phyloP scores from a whole-genome alignment of 2,888 invertebrate species.

The Troglohyphantes excavatus region DNA sequence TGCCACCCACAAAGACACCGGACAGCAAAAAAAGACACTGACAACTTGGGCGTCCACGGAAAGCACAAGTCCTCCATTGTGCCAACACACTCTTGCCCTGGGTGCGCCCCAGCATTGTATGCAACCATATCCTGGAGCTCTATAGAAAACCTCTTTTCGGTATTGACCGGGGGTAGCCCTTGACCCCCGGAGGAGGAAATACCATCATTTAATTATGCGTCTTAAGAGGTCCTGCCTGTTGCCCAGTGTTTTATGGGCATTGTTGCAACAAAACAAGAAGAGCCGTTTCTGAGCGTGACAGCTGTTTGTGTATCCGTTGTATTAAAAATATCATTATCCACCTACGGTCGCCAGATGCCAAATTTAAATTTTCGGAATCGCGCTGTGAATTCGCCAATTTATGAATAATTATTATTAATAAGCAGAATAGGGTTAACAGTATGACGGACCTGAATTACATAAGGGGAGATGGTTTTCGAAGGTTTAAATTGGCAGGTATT shows the following conservation, averaged over 20 bases:
- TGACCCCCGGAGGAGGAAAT: constrained; percentile 47
- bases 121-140: constrained; percentile 48
- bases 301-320: constrained; percentile 20
- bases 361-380: neutral
- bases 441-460: too few relatives aligned
- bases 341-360: constrained; percentile 9
- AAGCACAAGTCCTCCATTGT: constrained; percentile 31
- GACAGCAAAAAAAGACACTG: constrained; percentile 36
- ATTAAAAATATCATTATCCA: constrained; percentile 43
- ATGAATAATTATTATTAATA: too few relatives aligned
- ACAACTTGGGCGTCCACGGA: constrained; percentile 37
- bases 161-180: constrained; percentile 49
- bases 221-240: constrained; percentile 7
- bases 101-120: constrained; percentile 46
- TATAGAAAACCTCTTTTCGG: constrained; percentile 9
- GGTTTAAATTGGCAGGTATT: too few relatives aligned
- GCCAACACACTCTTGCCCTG: constrained; percentile 5
- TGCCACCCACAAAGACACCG: constrained; percentile 40
- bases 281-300: constrained; percentile 32
- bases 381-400: too few relatives aligned
- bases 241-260: constrained; percentile 42
- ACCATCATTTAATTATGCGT: constrained; percentile 55
- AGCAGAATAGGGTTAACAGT: too few relatives aligned
- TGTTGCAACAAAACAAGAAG: constrained; percentile 24
- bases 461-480: too few relatives aligned